A percentile compares a stretch with the other conserved stretches of the same genome.
Conservation (phyloP, 2,888 invertebrate species). For the Autographa gamma region DNA sequence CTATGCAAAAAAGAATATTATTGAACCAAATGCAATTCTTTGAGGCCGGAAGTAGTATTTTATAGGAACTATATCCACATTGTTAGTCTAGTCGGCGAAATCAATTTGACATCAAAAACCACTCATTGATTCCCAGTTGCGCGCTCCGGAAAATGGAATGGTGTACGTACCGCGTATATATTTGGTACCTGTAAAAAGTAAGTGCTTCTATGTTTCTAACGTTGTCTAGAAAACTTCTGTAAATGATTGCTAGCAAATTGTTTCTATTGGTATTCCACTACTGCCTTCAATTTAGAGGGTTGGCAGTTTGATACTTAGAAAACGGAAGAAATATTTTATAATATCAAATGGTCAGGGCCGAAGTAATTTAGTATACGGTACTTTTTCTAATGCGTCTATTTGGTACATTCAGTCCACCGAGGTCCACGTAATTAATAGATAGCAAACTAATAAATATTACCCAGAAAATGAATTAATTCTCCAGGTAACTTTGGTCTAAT, state of each 20-base stretch:
- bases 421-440: too few species aligned
- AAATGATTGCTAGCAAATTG: neutral
- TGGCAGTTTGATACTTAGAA: neutral
- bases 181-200: slow-evolving; percentile 41
- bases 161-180: slow-evolving; percentile 18
- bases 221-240: slow-evolving; percentile 8
- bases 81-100: slow-evolving; percentile 51
- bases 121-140: slow-evolving; percentile 49
- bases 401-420: too few species aligned
- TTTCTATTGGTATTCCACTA: neutral
- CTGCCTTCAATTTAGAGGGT: neutral
- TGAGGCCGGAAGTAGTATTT: slow-evolving; percentile 33
- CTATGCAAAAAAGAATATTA: neutral
- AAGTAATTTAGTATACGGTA: too few species aligned
- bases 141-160: slow-evolving; percentile 36
- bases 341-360: too few species aligned
- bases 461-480: too few species aligned
- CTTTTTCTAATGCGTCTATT: too few species aligned
- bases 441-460: too few species aligned
- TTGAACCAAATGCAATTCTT: neutral
- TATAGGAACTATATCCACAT: slow-evolving; percentile 39
- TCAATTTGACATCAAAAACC: slow-evolving; percentile 59
- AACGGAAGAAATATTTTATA: too few species aligned
- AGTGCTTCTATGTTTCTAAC: slow-evolving; percentile 23
- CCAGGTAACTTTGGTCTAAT: too few species aligned